phyloP scores from a whole-genome alignment of 1,140 invertebrate genomes.

The Zaprionus taronus region DNA sequence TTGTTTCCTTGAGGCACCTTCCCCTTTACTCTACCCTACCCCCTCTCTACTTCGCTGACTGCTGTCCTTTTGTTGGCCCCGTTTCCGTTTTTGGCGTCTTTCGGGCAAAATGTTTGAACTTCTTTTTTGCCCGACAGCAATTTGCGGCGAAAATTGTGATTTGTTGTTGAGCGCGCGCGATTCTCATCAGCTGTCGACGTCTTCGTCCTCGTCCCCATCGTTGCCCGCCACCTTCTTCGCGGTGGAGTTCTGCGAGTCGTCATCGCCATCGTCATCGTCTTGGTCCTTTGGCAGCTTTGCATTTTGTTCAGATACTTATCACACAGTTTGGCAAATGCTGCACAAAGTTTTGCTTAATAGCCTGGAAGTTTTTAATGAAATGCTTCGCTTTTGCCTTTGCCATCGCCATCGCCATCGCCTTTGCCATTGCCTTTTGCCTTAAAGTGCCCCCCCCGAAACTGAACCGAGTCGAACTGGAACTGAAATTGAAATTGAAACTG shows the following conservation, averaged over 20 bases:
- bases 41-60: background rate
- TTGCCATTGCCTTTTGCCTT: slow-evolving; percentile 42
- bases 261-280: slow-evolving; percentile 39
- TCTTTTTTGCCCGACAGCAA: slow-evolving; percentile 76
- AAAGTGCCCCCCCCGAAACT: slow-evolving; percentile 37
- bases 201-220: slow-evolving; percentile 19
- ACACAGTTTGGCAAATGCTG: slow-evolving; percentile 82
- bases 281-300: slow-evolving; percentile 79
- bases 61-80: slow-evolving; percentile 3
- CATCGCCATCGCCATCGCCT: slow-evolving; percentile 29
- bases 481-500: slow-evolving; percentile 3
- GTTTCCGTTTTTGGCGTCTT: slow-evolving; percentile 35
- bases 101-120: slow-evolving; percentile 74
- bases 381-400: slow-evolving; percentile 61
- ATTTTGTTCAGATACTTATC: slow-evolving; percentile 82
- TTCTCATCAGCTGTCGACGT: slow-evolving; percentile 77
- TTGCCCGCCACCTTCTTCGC: too few relatives aligned
- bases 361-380: slow-evolving; percentile 83
- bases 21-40: background rate
- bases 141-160: slow-evolving; percentile 82
- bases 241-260: slow-evolving; percentile 25
- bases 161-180: slow-evolving; percentile 71
- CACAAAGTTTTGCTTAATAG: slow-evolving; percentile 83
- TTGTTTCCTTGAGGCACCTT: slow-evolving; percentile 52
- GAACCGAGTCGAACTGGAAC: slow-evolving; percentile 19